These are phyloP conservation scores for Temnothorax ravouxi DNA, from an alignment of 2,888 invertebrate species.

Conservation along the genomic window DNA sequence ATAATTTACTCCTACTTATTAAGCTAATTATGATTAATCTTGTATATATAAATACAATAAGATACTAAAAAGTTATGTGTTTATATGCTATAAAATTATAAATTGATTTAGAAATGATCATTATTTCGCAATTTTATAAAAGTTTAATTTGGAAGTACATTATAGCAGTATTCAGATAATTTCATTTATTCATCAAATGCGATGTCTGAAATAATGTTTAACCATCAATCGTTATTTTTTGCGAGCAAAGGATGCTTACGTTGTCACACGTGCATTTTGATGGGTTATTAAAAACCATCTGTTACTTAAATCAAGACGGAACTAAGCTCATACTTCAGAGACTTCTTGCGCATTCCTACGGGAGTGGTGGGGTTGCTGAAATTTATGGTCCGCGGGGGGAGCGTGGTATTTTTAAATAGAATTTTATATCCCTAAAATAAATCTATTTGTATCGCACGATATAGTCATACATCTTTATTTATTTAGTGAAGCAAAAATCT, in stretches of 20 bases:
- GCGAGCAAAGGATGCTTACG: not conserved
- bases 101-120: not conserved
- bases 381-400: constrained; percentile 66
- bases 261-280: constrained; percentile 6
- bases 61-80: not conserved
- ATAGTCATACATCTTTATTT: constrained; percentile 59
- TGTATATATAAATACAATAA: not conserved
- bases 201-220: not conserved
- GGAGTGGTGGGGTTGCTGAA: constrained; percentile 47
- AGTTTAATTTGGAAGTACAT: not conserved
- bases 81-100: not conserved
- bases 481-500: constrained; percentile 55
- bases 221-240: not conserved
- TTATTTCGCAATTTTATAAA: not conserved
- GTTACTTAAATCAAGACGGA: constrained; percentile 54
- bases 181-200: not conserved
- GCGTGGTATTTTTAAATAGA: constrained; percentile 69
- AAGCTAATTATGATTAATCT: not conserved
- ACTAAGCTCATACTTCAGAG: constrained; percentile 54
- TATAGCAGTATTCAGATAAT: not conserved
- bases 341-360: constrained; percentile 59
- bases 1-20: not conserved
- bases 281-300: constrained; percentile 54
- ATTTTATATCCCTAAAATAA: constrained; percentile 72
- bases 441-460: constrained; percentile 70